Evolutionary conservation across 1,140 invertebrate species (phyloP).

Genomic region (Adoxophyes honmai): DNA sequence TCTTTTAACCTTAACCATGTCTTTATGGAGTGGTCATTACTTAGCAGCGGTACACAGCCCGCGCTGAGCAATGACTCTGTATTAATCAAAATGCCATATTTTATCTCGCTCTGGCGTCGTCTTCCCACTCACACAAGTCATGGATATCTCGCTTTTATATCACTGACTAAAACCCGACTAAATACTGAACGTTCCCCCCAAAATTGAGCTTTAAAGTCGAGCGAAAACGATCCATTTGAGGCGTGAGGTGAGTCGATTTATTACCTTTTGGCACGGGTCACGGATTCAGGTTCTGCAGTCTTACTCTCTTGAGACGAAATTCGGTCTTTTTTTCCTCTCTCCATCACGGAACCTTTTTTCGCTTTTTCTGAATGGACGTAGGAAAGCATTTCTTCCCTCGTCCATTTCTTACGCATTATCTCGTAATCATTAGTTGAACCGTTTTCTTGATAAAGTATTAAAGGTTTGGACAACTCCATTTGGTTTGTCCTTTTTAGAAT

Average conservation of each 20-base stretch:
- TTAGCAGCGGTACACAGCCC: constrained; percentile 75
- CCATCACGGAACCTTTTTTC: constrained; percentile 68
- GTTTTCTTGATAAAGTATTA: constrained; percentile 46
- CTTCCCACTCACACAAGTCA: constrained; percentile 61
- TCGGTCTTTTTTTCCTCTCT: constrained; percentile 65
- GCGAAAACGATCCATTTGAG: not conserved
- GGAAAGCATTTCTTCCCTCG: constrained; percentile 57
- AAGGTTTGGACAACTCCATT: constrained; percentile 48
- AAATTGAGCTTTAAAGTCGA: constrained; percentile 18
- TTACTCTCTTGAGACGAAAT: constrained; percentile 73
- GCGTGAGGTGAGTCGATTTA: not conserved
- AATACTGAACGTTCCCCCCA: not conserved
- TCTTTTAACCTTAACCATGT: constrained; percentile 77
- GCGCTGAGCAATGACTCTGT: constrained; percentile 75
- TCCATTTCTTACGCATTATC: constrained; percentile 70
- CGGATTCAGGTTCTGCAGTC: constrained; percentile 65
- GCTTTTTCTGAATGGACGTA: constrained; percentile 67
- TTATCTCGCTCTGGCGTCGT: constrained; percentile 52
- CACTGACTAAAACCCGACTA: constrained; percentile 19
- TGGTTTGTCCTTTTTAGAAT: constrained; percentile 21
- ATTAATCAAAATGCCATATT: constrained; percentile 78
- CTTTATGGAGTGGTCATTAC: constrained; percentile 77
- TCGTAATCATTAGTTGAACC: constrained; percentile 64
- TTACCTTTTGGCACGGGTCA: constrained; percentile 30
- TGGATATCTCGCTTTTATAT: constrained; percentile 56